phyloP scores from a whole-genome alignment of 2,113 vertebrate genomes.

The Parus major region DNA sequence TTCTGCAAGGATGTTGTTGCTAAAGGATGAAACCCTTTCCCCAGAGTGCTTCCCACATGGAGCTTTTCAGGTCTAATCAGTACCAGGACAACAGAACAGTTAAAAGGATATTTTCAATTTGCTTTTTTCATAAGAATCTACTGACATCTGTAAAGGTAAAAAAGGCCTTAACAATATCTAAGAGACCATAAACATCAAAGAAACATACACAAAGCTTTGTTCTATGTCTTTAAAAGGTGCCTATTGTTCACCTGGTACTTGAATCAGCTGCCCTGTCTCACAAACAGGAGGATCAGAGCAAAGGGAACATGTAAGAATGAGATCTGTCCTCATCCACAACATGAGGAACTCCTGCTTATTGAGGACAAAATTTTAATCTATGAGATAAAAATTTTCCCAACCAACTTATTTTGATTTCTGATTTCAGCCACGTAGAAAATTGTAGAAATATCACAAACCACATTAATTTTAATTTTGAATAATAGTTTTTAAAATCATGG shows the following conservation, averaged over 20 bases:
- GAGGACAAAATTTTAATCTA: not conserved
- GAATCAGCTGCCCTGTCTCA: not conserved
- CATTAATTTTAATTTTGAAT: not conserved
- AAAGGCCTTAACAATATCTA: not conserved
- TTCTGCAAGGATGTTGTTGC: not conserved
- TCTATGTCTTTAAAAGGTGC: not conserved
- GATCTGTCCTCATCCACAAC: not conserved
- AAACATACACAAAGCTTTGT: not conserved
- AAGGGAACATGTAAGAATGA: not conserved
- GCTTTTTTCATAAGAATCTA: not conserved
- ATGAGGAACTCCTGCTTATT: not conserved
- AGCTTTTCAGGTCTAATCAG: not conserved
- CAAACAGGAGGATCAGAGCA: not conserved
- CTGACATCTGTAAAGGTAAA: not conserved
- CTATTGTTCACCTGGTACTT: not conserved
- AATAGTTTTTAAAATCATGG: not conserved
- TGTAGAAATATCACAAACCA: not conserved
- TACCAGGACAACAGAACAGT: not conserved
- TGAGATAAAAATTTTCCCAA: not conserved
- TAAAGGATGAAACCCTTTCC: not conserved
- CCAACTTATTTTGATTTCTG: not conserved
- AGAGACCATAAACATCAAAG: not conserved
- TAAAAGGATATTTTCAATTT: not conserved
- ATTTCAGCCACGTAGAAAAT: not conserved
- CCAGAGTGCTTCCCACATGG: not conserved